phyloP scores from a whole-genome alignment of 2,113 vertebrate species.

The Cebus imitator region DNA sequence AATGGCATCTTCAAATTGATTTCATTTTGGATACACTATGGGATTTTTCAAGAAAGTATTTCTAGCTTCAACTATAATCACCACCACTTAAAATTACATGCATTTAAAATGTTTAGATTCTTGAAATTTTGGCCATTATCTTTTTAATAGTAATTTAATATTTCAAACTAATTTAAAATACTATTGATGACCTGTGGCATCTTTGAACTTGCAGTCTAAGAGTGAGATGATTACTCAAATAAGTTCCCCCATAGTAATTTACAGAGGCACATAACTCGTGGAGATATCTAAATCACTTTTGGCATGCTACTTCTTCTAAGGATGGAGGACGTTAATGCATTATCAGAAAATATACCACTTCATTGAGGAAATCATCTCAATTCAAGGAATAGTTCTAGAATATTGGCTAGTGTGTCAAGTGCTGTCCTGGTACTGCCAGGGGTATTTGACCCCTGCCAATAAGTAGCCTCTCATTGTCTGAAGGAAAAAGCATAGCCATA shows the following conservation, averaged over 20 bases:
- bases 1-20: neutral
- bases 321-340: too few relatives aligned
- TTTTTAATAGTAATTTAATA: neutral
- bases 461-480: neutral
- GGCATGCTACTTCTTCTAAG: neutral
- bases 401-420: neutral
- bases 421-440: neutral
- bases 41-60: neutral
- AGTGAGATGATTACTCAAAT: neutral
- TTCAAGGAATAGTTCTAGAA: neutral
- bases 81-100: neutral
- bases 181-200: neutral
- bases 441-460: too few relatives aligned
- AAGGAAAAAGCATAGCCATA: neutral
- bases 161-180: neutral
- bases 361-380: neutral
- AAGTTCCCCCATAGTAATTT: neutral
- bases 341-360: neutral
- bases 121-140: neutral
- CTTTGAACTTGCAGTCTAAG: neutral
- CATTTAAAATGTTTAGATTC: neutral
- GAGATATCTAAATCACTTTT: neutral
- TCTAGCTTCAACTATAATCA: neutral
- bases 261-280: neutral
- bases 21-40: neutral